Conservation (phyloP, 2,113 vertebrate genomes). For the Antechinus flavipes region DNA sequence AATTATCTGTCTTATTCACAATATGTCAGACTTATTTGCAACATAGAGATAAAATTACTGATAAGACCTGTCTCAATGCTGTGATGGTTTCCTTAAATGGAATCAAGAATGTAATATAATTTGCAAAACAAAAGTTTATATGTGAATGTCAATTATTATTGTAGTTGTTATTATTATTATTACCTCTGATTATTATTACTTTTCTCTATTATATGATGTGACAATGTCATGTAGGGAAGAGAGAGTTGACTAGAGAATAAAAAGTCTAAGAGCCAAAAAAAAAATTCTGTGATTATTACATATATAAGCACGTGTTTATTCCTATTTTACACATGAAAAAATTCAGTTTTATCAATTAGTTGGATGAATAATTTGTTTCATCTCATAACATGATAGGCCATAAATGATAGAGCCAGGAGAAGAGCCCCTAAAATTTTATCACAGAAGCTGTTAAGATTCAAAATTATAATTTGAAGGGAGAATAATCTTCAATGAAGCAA, state of each 20-base stretch:
- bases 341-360: too few species aligned
- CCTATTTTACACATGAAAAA: too few species aligned
- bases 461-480: too few species aligned
- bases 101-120: neutral
- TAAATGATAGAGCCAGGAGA: too few species aligned
- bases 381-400: too few species aligned
- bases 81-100: neutral
- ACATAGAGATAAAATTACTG: neutral
- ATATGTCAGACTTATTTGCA: neutral
- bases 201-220: neutral
- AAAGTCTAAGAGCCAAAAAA: neutral
- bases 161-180: neutral
- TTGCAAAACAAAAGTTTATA: neutral
- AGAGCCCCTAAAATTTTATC: too few species aligned
- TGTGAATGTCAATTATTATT: neutral
- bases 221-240: neutral
- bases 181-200: neutral
- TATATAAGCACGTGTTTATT: too few species aligned
- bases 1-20: neutral
- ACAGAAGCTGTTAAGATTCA: too few species aligned
- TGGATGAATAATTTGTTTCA: too few species aligned
- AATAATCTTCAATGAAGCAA: too few species aligned
- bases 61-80: neutral
- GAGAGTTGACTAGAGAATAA: neutral
- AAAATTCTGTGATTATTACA: too few species aligned